Evolutionary conservation across 23 tunicate genomes (phyloP), one percentile per base, ranked within the genome.

Genomic region (Halocynthia roretzi): DNA sequence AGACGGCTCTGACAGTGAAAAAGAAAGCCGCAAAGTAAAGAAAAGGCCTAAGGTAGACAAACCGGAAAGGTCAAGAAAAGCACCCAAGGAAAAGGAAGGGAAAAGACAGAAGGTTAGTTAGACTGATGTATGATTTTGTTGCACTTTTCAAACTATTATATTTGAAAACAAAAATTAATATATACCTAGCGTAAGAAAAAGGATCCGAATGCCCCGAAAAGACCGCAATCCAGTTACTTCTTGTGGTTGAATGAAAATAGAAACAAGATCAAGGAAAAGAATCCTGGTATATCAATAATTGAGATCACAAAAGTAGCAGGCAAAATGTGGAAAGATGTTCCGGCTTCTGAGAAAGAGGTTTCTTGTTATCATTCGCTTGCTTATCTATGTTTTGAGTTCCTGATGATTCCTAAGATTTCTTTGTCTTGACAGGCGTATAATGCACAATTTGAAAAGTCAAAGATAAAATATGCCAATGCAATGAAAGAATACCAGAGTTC

Each of bases 161-260:
- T 31, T 31, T 31, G 4, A 0, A 31, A 31, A 31, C 44, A 31
- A 31, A 58, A 14, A 14, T 58, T 58, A 2, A 58, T 0, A 58
- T 58, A 15, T 58, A 14, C n/a, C 2, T 5, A 15, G 23, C 23
- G 12, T 18, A 21, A 15, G 18, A 89, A 83, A 67, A 91, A 91
- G 40, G 97, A 91, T 56, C 90, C 87, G 9, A 85, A 86, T 56
- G 97, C 97, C 6, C 97, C 97, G 17, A 91, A 91, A 55, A 75
- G 97, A 11, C 97, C 97, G 5, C 23, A 77, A 8, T 74, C 97
- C 6, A 91, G 87, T 8, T 91, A 85, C 86, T 65, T 91, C 81
- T 72, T 71, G 54, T 91, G 97, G 97, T 70, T 91, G 21, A 83
- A 71, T 49, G 97, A 81, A 50, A 77, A 81, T 67, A 61, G 90